phyloP scores from a whole-genome alignment of 2,113 vertebrate species.

The Corapipo altera region DNA sequence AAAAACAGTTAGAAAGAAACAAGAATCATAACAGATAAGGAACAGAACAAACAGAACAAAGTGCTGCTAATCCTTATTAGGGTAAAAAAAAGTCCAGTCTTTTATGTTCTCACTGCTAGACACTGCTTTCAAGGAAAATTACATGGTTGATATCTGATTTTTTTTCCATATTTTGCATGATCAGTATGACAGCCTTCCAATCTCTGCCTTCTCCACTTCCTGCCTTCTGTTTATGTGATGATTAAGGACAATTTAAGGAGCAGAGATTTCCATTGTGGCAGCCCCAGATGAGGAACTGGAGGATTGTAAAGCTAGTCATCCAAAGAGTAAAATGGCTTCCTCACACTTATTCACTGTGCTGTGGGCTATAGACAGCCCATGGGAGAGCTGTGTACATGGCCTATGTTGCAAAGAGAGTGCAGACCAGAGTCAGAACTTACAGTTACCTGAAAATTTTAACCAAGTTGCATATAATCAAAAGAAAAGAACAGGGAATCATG shows the following conservation, averaged over 20 bases:
- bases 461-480: neutral
- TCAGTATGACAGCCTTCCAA: neutral
- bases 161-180: neutral
- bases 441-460: neutral
- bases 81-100: neutral
- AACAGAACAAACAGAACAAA: neutral
- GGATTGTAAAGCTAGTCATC: neutral
- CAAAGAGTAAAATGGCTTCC: neutral
- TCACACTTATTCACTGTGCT: fast-evolving
- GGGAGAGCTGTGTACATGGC: neutral
- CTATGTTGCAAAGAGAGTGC: neutral
- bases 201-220: neutral
- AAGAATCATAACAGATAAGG: neutral
- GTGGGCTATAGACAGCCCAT: neutral
- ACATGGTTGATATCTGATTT: neutral
- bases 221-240: neutral
- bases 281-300: neutral
- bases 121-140: constrained; percentile 22
- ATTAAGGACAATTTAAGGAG: neutral
- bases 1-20: neutral
- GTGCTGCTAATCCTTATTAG: neutral
- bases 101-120: constrained; percentile 7
- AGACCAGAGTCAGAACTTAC: neutral
- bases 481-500: neutral
- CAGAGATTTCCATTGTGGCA: neutral